Evolutionary conservation across 2,888 invertebrate species (phyloP), one percentile per base, ranked within the genome.

Genomic region (Nasonia oneida): DNA sequence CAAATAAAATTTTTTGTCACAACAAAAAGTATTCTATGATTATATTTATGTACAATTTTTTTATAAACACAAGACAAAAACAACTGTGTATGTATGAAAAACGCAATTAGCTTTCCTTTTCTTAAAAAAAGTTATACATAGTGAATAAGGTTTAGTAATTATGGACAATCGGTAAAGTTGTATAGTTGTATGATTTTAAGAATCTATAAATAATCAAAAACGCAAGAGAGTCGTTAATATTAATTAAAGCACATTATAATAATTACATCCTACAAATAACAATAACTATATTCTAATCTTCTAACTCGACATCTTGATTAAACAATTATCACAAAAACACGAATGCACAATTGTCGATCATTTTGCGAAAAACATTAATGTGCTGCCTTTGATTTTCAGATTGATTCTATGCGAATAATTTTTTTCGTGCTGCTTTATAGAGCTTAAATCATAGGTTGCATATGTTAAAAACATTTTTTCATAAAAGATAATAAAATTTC

Each of bases 301-400:
- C 86, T 87, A 89, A 89, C 88, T 88, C 88, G 88, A 87, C 87
- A 89, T 88, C 87, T 80, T 87, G 86, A 89, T 89, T 88, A 88
- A 89, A 90, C 89, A 88, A 87, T 89, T 91, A 91, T 91, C 90
- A 91, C 91, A 91, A 90, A 89, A 90, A 89, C 89, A 90, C 90
- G 90, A 90, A 90, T 89, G 83, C 76, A 64, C 75, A 81, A 76
- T 79, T 76, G 80, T 70, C 29, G n/a, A 83, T 87, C 76, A 85
- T 78, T 85, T 64, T 18, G 10, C 53, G 57, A 73, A 82, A 81
- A 85, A 57, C 39, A 80, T 80, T 79, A 73, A 47, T 79, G 37
- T 79, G 61, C 76, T 85, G 83, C 83, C 75, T 79, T 83, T 83
- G 78, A 82, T 86, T 81, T 37, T 70, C 14, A n/a, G 37, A 81